phyloP scores from a whole-genome alignment of 35 echinoderm and acorn worm species.

The Lytechinus variegatus region DNA sequence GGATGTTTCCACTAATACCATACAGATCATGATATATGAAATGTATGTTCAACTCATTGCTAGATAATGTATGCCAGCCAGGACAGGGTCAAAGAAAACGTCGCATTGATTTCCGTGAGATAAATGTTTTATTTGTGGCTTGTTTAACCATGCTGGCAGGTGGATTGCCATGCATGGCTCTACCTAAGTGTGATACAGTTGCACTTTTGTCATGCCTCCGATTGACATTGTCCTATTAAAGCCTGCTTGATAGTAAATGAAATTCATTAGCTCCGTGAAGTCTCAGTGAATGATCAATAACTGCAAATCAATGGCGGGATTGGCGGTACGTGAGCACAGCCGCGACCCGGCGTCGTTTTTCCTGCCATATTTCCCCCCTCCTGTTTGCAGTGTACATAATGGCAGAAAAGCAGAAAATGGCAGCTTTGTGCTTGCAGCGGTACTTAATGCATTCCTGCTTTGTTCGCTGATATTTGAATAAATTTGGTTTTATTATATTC shows the following conservation, averaged over 20 bases:
- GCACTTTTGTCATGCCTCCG: neutral
- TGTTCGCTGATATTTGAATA: neutral
- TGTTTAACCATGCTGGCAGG: neutral
- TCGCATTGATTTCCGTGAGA: neutral
- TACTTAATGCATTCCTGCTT: neutral
- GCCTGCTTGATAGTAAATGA: slow-evolving; percentile 2
- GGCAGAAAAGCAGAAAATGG: neutral
- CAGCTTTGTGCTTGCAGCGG: neutral
- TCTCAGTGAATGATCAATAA: neutral
- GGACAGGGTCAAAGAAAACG: neutral
- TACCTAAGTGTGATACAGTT: neutral
- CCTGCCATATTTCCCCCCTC: neutral
- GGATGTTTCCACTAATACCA: too few species aligned
- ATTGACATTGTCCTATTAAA: neutral
- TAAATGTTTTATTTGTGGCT: neutral
- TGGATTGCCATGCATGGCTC: neutral
- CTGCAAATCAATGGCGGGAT: neutral
- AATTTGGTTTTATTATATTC: neutral
- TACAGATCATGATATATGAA: too few species aligned
- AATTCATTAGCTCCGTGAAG: neutral
- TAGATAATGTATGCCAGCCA: neutral
- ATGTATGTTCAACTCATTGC: neutral
- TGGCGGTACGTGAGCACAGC: neutral
- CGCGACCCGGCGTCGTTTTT: neutral
- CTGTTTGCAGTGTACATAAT: neutral